Percentiles rank a stretch among this genome's conserved stretches.
These are phyloP conservation scores for Dipus sagitta DNA, from an alignment of 2,797 vertebrate species.

Conservation along the genomic window DNA sequence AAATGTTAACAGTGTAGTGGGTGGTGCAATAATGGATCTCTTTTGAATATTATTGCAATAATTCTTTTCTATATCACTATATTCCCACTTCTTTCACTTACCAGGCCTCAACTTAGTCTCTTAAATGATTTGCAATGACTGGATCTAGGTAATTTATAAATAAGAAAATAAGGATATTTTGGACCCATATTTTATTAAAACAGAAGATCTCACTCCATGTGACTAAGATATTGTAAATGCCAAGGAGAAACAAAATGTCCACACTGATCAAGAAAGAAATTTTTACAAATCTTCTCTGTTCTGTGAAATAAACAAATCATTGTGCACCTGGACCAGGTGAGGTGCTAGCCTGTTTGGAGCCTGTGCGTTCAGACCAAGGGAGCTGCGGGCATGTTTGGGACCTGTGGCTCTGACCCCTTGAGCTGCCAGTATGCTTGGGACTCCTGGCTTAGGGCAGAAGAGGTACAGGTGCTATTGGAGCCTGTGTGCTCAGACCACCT, in stretches of 20 bases:
- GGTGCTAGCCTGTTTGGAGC: too few relatives aligned
- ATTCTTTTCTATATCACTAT: background rate
- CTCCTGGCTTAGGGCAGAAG: too few relatives aligned
- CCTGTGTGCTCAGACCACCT: too few relatives aligned
- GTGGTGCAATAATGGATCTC: background rate
- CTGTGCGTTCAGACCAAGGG: too few relatives aligned
- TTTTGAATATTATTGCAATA: background rate
- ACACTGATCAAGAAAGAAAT: constrained; percentile 65
- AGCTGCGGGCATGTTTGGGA: too few relatives aligned
- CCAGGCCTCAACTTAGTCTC: background rate
- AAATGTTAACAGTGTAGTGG: background rate
- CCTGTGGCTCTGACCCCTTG: too few relatives aligned
- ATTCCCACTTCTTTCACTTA: constrained; percentile 1
- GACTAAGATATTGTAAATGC: constrained; percentile 62
- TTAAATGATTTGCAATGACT: constrained; percentile 30
- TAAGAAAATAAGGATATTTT: constrained; percentile 52
- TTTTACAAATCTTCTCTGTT: constrained; percentile 62
- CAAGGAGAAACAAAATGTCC: constrained; percentile 61
- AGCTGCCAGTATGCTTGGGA: too few relatives aligned
- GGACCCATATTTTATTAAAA: constrained; percentile 65
- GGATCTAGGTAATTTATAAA: constrained; percentile 22
- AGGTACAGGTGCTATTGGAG: too few relatives aligned
- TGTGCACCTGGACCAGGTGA: too few relatives aligned
- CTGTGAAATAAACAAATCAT: background rate
- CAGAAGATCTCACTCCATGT: constrained; percentile 12